phyloP scores from a whole-genome alignment of 2,797 vertebrate species.

The Eulemur coronatus region DNA sequence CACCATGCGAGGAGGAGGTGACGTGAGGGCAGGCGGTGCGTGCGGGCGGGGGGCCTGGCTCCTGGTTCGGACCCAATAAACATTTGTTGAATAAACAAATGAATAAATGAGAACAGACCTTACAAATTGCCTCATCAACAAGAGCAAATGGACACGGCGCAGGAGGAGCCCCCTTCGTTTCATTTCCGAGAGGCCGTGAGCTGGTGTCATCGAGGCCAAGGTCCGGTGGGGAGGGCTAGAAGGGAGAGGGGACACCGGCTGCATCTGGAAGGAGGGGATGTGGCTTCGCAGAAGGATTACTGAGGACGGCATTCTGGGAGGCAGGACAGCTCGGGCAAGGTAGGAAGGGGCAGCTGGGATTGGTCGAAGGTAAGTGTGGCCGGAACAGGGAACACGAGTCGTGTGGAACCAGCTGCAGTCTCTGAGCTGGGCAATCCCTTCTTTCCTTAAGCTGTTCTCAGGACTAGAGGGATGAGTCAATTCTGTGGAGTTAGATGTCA shows the following conservation, averaged over 20 bases:
- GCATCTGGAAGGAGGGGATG: fast-evolving
- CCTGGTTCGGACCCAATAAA: background rate
- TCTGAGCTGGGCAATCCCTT: background rate
- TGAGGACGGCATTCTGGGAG: fast-evolving
- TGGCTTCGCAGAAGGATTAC: background rate
- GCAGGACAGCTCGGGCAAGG: background rate
- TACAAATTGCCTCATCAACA: background rate
- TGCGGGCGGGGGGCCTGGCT: background rate
- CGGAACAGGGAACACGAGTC: fast-evolving
- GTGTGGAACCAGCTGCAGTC: background rate
- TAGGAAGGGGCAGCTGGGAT: fast-evolving
- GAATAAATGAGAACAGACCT: background rate
- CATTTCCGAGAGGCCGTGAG: fast-evolving
- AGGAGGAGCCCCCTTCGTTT: fast-evolving
- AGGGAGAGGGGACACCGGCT: background rate
- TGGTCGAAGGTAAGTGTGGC: background rate
- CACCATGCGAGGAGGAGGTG: background rate
- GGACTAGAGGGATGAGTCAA: background rate
- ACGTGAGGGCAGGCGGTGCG: background rate
- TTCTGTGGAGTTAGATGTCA: background rate
- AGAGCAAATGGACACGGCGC: background rate
- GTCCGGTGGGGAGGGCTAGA: background rate
- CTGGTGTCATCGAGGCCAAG: background rate
- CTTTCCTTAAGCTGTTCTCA: background rate
- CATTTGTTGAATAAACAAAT: background rate